Base-by-base conservation (phyloP, 2,113 vertebrate genomes). In the Spheniscus mendiculus region DNA sequence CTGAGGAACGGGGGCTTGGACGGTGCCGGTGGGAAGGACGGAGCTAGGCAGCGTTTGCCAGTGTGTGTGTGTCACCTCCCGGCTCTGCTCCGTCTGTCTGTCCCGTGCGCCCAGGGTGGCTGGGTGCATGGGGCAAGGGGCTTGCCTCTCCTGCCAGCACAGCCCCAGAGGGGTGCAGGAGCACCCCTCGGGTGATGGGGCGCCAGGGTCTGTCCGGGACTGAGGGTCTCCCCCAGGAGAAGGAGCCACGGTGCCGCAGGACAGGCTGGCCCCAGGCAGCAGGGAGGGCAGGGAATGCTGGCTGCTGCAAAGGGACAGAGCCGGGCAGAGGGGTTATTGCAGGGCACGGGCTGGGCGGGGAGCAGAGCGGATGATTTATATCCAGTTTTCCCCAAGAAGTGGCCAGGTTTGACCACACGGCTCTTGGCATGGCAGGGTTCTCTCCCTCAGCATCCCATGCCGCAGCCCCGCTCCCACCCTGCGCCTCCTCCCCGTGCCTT, bases 61-160 rank as follows among this genome's bases (percentile, higher is more conserved):
- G 21, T 18, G 17, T 15, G 34, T 15, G 34, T 3, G 44, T 15
- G 88, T 73, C 34, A 3, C 42, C 26, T 44, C 74, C 71, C 2
- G 6, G 29, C 17, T 70, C 62, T 49, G 45, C 59, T 62, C 61
- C 0, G 2, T 13, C 67, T 3, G 0, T 53, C 67, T 27, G 55
- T 45, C 26, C 91, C 1, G 19, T 3, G 25, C 7, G 1, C 18
- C 12, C 5, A 1, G 32, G 6, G 12, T 8, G 25, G 6, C 42
- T 26, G 61, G 11, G 7, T 47, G 13, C 19, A 3, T 2, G 36
- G 11, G 53, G 11, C 2, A 0, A 20, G 38, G 45, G n/a, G 21
- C 47, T 91, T 23, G 0, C 3, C 8, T 58, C 56, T 71, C 5
- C 36, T 30, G 30, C 4, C 14, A 2, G 58, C 44, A n/a, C 40